phyloP scores from a whole-genome alignment of 2,888 invertebrate species.

The Xylophagus ater region DNA sequence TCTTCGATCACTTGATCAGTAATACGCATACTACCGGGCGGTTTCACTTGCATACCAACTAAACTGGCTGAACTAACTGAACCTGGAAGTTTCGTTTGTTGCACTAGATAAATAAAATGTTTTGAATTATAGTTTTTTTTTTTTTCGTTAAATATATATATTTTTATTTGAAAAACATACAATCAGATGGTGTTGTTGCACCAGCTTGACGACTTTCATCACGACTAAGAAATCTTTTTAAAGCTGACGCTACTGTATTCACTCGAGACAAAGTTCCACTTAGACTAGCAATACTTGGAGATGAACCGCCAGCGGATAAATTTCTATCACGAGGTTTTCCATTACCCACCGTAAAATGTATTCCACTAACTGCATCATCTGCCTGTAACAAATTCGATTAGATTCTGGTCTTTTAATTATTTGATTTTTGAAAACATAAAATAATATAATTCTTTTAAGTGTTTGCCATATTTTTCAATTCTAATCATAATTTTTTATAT shows the following conservation, averaged over 20 bases:
- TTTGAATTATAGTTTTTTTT: too few species aligned
- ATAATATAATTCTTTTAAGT: too few species aligned
- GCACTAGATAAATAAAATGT: too few species aligned
- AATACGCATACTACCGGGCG: slow-evolving; percentile 46
- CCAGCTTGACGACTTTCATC: slow-evolving; percentile 49
- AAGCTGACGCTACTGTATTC: slow-evolving; percentile 65
- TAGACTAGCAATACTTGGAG: slow-evolving; percentile 37
- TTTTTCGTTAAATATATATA: neutral
- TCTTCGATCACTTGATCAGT: slow-evolving; percentile 64
- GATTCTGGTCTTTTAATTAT: too few species aligned
- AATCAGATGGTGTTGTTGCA: slow-evolving; percentile 37
- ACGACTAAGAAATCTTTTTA: slow-evolving; percentile 65
- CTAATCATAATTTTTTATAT: too few species aligned
- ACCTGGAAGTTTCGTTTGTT: slow-evolving; percentile 34
- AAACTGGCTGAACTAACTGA: slow-evolving; percentile 36
- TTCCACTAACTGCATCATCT: slow-evolving; percentile 61
- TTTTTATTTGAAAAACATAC: slow-evolving; percentile 15
- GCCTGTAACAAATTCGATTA: too few species aligned
- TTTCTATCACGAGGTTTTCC: slow-evolving; percentile 43
- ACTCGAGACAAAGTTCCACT: slow-evolving; percentile 54
- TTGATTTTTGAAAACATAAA: too few species aligned
- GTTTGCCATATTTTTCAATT: too few species aligned
- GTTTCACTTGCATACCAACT: too few species aligned
- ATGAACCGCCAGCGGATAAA: slow-evolving; percentile 38
- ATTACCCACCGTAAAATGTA: slow-evolving; percentile 56